Conservation (phyloP, 1,140 invertebrate genomes). For the Euglossa dilemma region DNA sequence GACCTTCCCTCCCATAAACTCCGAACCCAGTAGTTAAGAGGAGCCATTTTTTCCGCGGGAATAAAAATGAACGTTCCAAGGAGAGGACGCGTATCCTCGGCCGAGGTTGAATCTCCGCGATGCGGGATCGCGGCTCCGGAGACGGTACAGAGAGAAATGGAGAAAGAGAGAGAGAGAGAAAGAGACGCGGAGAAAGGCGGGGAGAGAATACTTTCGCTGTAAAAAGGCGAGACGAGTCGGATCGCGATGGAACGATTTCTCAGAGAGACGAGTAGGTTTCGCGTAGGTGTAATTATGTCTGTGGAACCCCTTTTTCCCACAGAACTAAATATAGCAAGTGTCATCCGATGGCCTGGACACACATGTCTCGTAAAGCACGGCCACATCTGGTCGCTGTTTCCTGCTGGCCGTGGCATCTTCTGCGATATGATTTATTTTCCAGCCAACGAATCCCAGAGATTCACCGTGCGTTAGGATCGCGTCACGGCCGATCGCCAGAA, state of each 20-base stretch:
- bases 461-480: constrained; percentile 23
- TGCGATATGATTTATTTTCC: constrained; percentile 67
- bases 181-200: too few species aligned
- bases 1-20: background rate
- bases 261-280: background rate
- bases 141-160: too few species aligned
- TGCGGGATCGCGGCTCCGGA: too few species aligned
- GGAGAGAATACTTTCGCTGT: background rate
- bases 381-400: constrained; percentile 68
- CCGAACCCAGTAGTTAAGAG: background rate
- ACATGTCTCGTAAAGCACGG: constrained; percentile 58
- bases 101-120: too few species aligned
- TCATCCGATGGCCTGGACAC: constrained; percentile 66
- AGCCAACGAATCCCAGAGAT: constrained; percentile 60
- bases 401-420: constrained; percentile 54
- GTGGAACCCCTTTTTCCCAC: constrained; percentile 72
- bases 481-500: background rate
- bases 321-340: constrained; percentile 76
- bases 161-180: too few species aligned
- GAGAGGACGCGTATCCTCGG: too few species aligned
- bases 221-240: background rate
- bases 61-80: too few species aligned
- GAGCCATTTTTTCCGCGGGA: too few species aligned
- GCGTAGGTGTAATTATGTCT: constrained; percentile 66
- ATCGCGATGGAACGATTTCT: background rate